Conservation (phyloP, 1,140 invertebrate genomes). For the Leptinotarsa lineolata region DNA sequence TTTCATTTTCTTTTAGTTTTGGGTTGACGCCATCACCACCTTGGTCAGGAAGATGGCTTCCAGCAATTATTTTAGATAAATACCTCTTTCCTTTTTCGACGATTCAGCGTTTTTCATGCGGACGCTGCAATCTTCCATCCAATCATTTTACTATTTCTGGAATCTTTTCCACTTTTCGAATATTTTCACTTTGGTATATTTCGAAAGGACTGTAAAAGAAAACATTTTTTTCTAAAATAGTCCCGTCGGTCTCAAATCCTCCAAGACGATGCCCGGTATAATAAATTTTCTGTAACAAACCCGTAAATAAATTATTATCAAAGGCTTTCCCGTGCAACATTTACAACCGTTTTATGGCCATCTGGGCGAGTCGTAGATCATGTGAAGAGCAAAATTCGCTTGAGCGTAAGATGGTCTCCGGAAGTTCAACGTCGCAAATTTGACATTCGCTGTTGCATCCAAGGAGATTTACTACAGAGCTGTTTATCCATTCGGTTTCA, state of each 20-base stretch:
- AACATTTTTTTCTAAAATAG: not conserved
- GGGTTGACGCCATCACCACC: too few species aligned
- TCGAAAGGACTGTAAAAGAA: not conserved
- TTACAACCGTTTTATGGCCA: conserved; percentile 15
- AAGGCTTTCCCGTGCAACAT: not conserved
- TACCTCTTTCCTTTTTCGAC: too few species aligned
- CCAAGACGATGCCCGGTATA: not conserved
- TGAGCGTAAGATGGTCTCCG: conserved; percentile 4
- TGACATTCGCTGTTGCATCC: not conserved
- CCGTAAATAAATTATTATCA: conserved; percentile 21
- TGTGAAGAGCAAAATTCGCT: conserved; percentile 9
- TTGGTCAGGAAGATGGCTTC: too few species aligned
- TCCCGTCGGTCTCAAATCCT: not conserved
- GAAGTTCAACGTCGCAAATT: conserved; percentile 1
- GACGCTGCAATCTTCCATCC: too few species aligned
- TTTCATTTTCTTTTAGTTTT: too few species aligned
- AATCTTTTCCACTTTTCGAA: too few species aligned
- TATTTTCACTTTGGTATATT: too few species aligned
- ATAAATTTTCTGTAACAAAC: conserved; percentile 15
- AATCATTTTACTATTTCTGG: too few species aligned
- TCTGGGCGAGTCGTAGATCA: conserved; percentile 1
- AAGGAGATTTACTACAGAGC: not conserved
- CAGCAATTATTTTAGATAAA: too few species aligned
- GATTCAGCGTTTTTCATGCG: too few species aligned
- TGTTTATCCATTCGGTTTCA: not conserved